Base-by-base conservation (phyloP, 2,888 invertebrate genomes). In the Halictus quadricinctus region DNA sequence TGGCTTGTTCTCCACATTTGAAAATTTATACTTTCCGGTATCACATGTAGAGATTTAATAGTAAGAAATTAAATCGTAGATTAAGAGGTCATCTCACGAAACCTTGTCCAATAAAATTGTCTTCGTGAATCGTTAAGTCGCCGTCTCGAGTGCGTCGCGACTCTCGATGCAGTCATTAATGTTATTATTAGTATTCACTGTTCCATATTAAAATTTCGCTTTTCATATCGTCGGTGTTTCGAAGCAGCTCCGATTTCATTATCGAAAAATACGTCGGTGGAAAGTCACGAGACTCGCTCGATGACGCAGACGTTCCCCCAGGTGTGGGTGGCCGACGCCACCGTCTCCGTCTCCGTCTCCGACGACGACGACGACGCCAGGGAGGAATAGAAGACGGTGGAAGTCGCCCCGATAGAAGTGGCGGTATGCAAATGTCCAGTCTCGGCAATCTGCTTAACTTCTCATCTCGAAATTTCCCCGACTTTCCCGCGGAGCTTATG, bases 381-480 rank as follows among this genome's bases (percentile, higher is more conserved):
- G 73, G 74, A 77, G 81, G 79, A 86, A 81, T 77, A 81, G 81
- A 78, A 72, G 84, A 75, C 72, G 54, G 74, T 60, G 80, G 80
- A 84, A 84, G 85, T 70, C 77, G 66, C 64, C 64, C 72, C 76
- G 79, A 74, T 79, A 85, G 84, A 87, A 84, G 84, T 84, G 84
- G 84, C 84, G 88, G 87, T 91, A 93, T 93, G 93, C 93, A 93
- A 93, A 93, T 93, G 92, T 89, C 89, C 91, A 90, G 91, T 88
- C 89, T 79, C 85, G 87, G 90, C 92, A 94, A 93, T 93, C 93
- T 93, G 93, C 93, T 93, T 91, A 94, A 93, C 93, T 93, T 92
- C 89, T 85, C 90, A 91, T 90, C 92, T 91, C 89, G 85, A 89
- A 92, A 92, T 91, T 92, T 92, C 88, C 90, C 90, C 86, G 88